These are phyloP conservation scores for Leptura quadrifasciata DNA, from an alignment of 2,888 invertebrate species.

Conservation along the genomic window DNA sequence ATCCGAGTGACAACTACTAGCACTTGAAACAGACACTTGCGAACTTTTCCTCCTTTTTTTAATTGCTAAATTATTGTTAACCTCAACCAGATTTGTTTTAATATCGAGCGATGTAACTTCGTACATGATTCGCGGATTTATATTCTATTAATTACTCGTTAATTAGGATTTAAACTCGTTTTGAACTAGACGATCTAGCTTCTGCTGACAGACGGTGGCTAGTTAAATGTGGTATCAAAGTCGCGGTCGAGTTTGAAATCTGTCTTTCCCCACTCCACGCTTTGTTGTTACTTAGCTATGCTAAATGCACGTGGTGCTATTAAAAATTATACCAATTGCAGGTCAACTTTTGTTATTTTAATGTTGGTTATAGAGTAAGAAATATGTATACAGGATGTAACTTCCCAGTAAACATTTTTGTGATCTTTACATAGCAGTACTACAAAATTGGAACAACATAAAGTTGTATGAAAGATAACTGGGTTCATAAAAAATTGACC, in stretches of 20 bases:
- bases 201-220: conserved; percentile 18
- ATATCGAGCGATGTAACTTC: conserved; percentile 4
- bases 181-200: neutral
- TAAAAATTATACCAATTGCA: too few species aligned
- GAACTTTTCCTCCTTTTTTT: conserved; percentile 50
- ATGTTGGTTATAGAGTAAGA: too few species aligned
- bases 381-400: too few species aligned
- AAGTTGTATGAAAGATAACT: too few species aligned
- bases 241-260: conserved; percentile 36
- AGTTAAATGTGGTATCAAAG: conserved; percentile 34
- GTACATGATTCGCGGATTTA: conserved; percentile 29
- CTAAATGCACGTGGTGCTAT: neutral
- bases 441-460: too few species aligned
- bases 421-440: too few species aligned
- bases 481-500: too few species aligned
- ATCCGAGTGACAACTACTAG: conserved; percentile 63
- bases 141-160: neutral
- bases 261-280: conserved; percentile 26
- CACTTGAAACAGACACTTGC: conserved; percentile 62
- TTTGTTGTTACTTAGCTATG: conserved; percentile 20
- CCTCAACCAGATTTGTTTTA: conserved; percentile 10
- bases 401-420: too few species aligned
- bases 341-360: too few species aligned
- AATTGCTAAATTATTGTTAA: conserved; percentile 31
- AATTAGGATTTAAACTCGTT: conserved; percentile 23